Conservation (phyloP, 1,140 invertebrate species). For the Drosophila truncata region DNA sequence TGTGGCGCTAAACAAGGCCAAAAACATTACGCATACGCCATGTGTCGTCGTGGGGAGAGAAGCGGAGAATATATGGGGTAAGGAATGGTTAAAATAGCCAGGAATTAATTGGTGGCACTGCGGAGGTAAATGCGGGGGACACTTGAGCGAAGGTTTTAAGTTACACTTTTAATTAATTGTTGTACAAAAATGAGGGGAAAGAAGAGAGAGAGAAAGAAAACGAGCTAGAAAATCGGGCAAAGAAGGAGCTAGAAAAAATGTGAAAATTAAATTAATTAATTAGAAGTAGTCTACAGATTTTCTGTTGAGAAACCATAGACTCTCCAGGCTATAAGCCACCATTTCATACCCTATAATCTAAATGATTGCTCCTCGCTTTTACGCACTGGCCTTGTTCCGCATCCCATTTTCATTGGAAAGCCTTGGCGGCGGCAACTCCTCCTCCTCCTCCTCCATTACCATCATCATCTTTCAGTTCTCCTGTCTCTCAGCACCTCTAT, state of each 20-base stretch:
- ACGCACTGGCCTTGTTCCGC: constrained; percentile 20
- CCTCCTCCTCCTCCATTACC: constrained; percentile 4
- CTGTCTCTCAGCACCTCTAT: constrained; percentile 40
- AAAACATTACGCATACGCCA: constrained; percentile 75
- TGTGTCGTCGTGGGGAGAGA: constrained; percentile 20
- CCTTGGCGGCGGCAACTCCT: constrained; percentile 6
- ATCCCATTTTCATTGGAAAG: constrained; percentile 18
- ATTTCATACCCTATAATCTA: constrained; percentile 7
- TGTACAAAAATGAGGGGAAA: constrained; percentile 42
- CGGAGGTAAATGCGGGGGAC: constrained; percentile 6
- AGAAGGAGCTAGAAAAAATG: neutral
- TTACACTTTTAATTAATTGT: constrained; percentile 64
- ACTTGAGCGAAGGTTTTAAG: constrained; percentile 50
- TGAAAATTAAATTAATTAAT: constrained; percentile 16
- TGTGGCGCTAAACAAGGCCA: constrained; percentile 40
- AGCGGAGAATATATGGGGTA: constrained; percentile 8
- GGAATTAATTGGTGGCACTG: constrained; percentile 63
- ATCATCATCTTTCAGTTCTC: constrained; percentile 20
- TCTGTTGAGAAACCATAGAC: no score
- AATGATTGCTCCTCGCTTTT: neutral
- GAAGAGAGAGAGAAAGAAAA: constrained; percentile 19
- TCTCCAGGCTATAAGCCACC: neutral
- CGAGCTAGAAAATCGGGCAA: neutral
- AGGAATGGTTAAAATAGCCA: constrained; percentile 57
- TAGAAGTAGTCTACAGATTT: neutral